Base-by-base conservation (phyloP, 2,797 vertebrate genomes). In the Mastacembelus armatus region DNA sequence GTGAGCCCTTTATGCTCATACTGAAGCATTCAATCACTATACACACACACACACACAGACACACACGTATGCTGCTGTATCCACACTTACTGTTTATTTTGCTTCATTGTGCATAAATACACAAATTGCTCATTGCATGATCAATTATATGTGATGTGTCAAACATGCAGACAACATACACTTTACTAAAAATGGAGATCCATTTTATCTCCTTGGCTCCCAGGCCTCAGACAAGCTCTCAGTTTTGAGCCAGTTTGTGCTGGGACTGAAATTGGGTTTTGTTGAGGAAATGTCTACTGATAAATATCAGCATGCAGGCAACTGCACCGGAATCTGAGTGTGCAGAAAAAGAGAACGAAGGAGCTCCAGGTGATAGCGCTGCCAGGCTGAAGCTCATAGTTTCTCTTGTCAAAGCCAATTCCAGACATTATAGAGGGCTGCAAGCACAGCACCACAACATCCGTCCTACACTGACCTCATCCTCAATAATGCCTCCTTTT, bases 31-130 rank as follows among this genome's bases (percentile, higher is more conserved):
- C 43, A 24, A 49, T 66, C 60, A 36, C n/a, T 30, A 8, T 32
- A 51, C 9, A 21, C 43, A 8, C 35, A 18, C 44, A 19, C 36
- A 38, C 19, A 51, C 35, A 42, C 12, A 57, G 29, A 51, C 29
- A 49, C 56, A 39, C 54, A 56, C 12, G n/a, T 68, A 57, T 67
- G 86, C 86, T 85, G 79, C 81, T 81, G 85, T 66, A 55, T 56
- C 78, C 33, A 38, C 29, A 15, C 32, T 40, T 35, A 29, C 21
- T 32, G 11, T 42, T 66, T 45, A 49, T 44, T 56, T 42, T 38
- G 10, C 43, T 21, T 51, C 71, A 65, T 66, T 49, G 59, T 69
- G 56, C 66, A 61, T 60, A 62, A 58, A 49, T 18, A 33, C 57
- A 55, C 62, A 62, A 63, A 63, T 15, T 12, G 4, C 48, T 48